Percentiles rank a stretch among this genome's conserved stretches.
Evolutionary conservation across 2,797 vertebrate species (phyloP).

Genomic region (Melanotaenia parkinsoni): DNA sequence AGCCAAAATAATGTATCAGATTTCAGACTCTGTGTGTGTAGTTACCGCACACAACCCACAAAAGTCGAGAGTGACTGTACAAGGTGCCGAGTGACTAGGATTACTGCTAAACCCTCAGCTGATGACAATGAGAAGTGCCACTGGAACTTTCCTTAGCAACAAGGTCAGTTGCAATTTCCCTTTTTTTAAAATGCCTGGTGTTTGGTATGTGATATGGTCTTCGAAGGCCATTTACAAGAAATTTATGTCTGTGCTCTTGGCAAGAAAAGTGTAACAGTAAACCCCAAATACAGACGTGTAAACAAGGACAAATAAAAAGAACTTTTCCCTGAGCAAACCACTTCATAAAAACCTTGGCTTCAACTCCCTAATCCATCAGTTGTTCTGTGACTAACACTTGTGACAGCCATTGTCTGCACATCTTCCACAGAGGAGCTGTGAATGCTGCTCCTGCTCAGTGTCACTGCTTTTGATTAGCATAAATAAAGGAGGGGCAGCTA

Average conservation of each 20-base stretch:
- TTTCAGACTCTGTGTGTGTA: constrained; percentile 77
- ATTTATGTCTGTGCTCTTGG: constrained; percentile 55
- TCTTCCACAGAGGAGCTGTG: constrained; percentile 66
- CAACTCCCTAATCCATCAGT: constrained; percentile 77
- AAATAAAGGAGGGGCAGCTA: constrained; percentile 67
- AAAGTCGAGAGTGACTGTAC: constrained; percentile 79
- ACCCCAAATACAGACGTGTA: constrained; percentile 51
- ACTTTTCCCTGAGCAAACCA: constrained; percentile 52
- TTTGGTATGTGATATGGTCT: constrained; percentile 28
- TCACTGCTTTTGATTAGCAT: constrained; percentile 81
- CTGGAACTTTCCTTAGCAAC: constrained; percentile 56
- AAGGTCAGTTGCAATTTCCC: constrained; percentile 65
- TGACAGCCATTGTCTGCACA: constrained; percentile 79
- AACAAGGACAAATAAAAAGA: constrained; percentile 48
- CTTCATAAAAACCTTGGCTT: constrained; percentile 69
- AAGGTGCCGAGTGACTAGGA: constrained; percentile 79
- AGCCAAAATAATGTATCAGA: constrained; percentile 80
- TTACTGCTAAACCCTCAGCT: constrained; percentile 75
- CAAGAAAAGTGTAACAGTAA: constrained; percentile 45
- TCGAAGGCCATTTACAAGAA: constrained; percentile 39
- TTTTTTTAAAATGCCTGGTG: constrained; percentile 11
- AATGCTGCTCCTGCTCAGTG: constrained; percentile 68
- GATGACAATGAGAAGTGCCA: constrained; percentile 77
- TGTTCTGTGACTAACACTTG: constrained; percentile 78
- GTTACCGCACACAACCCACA: constrained; percentile 76